phyloP scores from a whole-genome alignment of 2,113 vertebrate genomes.

The Solea solea region DNA sequence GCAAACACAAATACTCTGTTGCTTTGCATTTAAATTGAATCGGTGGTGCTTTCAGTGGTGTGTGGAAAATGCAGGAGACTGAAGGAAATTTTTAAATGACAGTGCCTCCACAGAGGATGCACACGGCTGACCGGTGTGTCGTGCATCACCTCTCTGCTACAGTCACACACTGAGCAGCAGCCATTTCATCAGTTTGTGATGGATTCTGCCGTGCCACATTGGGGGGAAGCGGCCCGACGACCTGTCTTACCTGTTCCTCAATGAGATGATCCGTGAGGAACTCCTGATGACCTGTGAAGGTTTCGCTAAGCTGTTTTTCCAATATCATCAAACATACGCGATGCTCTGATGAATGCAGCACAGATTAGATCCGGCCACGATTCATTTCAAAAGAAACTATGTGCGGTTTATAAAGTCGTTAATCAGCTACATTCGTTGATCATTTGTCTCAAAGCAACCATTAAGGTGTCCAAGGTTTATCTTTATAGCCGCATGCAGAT shows the following conservation, averaged over 20 bases:
- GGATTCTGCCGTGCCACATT: constrained; percentile 34
- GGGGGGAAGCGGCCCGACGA: constrained; percentile 10
- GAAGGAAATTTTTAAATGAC: constrained; percentile 46
- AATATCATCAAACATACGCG: constrained; percentile 6
- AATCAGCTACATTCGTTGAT: no score
- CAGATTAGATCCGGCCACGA: not conserved
- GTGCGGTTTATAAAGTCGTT: no score
- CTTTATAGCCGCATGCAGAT: not conserved
- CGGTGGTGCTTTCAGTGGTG: constrained; percentile 15
- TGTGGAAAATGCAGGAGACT: constrained; percentile 39
- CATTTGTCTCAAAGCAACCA: no score
- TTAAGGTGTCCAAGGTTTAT: no score
- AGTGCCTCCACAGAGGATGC: constrained; percentile 27
- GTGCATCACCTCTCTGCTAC: constrained; percentile 36
- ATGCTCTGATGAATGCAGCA: not conserved
- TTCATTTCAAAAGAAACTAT: not conserved
- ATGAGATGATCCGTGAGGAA: not conserved
- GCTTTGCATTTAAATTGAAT: constrained; percentile 81
- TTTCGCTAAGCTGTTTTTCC: not conserved
- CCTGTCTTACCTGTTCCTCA: not conserved
- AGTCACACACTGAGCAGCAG: constrained; percentile 16
- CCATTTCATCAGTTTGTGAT: constrained; percentile 15
- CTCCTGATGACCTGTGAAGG: not conserved
- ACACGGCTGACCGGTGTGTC: constrained; percentile 22
- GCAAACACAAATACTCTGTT: constrained; percentile 58